These are phyloP conservation scores for Ramphastos sulfuratus DNA, from an alignment of 2,113 vertebrate genomes.

Conservation along the genomic window DNA sequence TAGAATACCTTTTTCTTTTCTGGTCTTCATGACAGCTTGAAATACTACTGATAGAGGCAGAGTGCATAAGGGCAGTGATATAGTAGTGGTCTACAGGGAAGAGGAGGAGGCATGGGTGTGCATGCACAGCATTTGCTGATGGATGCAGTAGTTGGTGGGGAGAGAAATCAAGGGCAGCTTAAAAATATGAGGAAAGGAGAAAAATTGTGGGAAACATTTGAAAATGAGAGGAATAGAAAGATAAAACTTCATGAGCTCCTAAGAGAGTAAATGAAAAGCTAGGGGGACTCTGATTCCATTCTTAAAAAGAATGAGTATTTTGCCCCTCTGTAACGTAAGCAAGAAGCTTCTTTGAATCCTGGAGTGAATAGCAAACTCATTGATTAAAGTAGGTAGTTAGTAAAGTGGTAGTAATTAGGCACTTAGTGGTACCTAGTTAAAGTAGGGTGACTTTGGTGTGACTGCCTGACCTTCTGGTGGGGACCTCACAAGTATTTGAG, in stretches of 20 bases:
- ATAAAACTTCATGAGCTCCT: neutral
- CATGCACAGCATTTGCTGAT: neutral
- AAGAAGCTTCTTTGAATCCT: neutral
- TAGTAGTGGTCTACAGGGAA: neutral
- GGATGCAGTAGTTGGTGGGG: neutral
- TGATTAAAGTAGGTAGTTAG: neutral
- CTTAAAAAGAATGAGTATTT: neutral
- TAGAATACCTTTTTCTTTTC: neutral
- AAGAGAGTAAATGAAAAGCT: neutral
- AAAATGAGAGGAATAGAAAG: neutral
- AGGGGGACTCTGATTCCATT: accelerated
- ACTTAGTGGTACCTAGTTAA: neutral
- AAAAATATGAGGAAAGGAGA: neutral
- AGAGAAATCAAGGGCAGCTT: no score
- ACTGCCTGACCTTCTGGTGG: neutral
- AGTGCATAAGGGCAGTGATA: neutral
- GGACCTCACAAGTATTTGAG: neutral
- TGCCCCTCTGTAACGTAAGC: accelerated
- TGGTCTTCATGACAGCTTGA: neutral
- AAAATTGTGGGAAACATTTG: neutral
- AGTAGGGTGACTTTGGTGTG: neutral
- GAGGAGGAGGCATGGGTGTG: accelerated
- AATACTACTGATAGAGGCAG: neutral
- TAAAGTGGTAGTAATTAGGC: neutral
- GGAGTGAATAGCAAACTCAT: accelerated